Base-by-base conservation (phyloP, 1,140 invertebrate genomes). In the Eumaeus atala region DNA sequence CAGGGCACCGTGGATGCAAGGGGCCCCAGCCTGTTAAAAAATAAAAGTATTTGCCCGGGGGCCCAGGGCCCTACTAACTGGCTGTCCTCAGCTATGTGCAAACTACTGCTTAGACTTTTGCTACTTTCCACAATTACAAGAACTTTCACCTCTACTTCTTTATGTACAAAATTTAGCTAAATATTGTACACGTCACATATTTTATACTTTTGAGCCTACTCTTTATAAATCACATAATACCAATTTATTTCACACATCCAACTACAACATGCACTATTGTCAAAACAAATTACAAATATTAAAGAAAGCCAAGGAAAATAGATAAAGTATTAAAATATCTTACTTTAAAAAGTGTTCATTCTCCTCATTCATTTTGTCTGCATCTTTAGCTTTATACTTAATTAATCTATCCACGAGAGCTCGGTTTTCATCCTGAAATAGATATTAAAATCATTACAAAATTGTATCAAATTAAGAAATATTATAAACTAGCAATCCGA, bases 361-460 rank as follows among this genome's bases (percentile, higher is more conserved):
- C 87, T 97, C 96, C 88, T 95, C 93, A 75, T 97, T 97, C 91
- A 97, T 91, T 86, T 93, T 94, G 72, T 98, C 96, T 9, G 96
- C 97, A 90, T 97, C 96, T 88, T 95, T 94, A 11, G 95, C 92
- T 90, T 98, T 98, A 66, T 95, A 94, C 58, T 93, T 93, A 79
- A 98, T 96, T 66, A 97, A 91, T 55, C 95, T 89, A 48, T 96
- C 94, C 35, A 98, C 90, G 37, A 98, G 86, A 61, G 95, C 92
- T 34, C 92, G 89, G 89, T 98, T 97, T 89, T 98, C 96, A 76
- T 96, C 93, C 92, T 97, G 87, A 44, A 92, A 90, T 51, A 14
- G 67, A 54, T 54, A 61, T 47, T 56, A 59, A 48, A 63, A 38
- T 58, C 54, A 48, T 63, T 34, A 56, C 8, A 9, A 9, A 40